phyloP scores from a whole-genome alignment of 2,113 vertebrate species.

The Pteropus alecto region DNA sequence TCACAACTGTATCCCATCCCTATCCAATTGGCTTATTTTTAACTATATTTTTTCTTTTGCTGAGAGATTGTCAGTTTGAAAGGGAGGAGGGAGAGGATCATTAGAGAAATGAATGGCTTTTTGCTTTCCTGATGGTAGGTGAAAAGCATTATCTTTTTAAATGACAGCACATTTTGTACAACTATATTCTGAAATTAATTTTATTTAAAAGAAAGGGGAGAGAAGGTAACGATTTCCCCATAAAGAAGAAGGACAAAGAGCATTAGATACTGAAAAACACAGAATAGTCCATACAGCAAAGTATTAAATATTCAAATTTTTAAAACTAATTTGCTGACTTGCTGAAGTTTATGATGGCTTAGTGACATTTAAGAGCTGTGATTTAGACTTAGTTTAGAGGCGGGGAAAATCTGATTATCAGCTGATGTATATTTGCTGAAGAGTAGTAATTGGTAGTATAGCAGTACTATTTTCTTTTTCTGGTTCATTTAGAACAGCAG shows the following conservation, averaged over 20 bases:
- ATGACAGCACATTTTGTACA: slow-evolving; percentile 14
- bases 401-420: neutral
- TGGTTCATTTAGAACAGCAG: no score
- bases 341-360: neutral
- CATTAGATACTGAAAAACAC: neutral
- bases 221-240: neutral
- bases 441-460: neutral
- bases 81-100: neutral
- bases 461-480: neutral
- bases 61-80: neutral
- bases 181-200: slow-evolving; percentile 7
- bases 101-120: neutral
- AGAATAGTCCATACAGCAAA: neutral
- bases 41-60: neutral
- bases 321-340: neutral
- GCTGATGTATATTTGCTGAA: neutral
- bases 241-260: neutral
- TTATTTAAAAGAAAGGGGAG: neutral
- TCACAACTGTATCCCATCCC: neutral
- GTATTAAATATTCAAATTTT: neutral
- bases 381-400: slow-evolving; percentile 9
- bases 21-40: neutral
- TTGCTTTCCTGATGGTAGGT: slow-evolving; percentile 7
- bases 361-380: neutral
- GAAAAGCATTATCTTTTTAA: neutral